Conservation (phyloP, 2,797 vertebrate genomes). For the Syncerus caffer region DNA sequence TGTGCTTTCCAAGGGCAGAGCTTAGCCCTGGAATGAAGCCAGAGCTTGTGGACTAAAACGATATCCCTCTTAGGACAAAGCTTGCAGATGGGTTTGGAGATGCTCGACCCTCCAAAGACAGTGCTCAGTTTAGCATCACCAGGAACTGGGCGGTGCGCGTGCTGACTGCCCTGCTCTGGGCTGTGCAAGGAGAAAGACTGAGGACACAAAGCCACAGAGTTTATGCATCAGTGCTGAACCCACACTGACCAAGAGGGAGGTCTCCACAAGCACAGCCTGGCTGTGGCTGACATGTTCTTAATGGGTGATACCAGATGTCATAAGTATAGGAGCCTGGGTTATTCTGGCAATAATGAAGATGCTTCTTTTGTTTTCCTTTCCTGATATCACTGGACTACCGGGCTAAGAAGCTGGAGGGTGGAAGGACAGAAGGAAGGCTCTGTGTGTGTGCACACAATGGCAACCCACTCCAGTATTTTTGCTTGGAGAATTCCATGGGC, state of each 20-base stretch:
- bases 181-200: neutral
- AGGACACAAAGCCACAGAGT: neutral
- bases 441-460: too few species aligned
- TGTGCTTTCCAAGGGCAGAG: neutral
- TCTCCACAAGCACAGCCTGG: too few species aligned
- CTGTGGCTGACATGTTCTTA: neutral
- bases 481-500: neutral
- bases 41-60: too few species aligned
- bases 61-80: too few species aligned
- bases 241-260: neutral
- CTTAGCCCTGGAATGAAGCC: neutral
- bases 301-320: neutral
- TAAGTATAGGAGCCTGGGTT: neutral
- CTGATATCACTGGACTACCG: neutral
- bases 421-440: neutral
- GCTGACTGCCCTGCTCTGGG: neutral
- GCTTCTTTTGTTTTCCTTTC: neutral
- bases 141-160: neutral
- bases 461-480: neutral
- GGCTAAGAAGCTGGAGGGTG: neutral
- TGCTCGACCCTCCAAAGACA: too few species aligned
- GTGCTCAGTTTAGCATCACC: neutral
- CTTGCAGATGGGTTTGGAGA: neutral
- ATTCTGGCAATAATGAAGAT: neutral
- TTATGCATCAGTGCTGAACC: fast-evolving